Evolutionary conservation across 2,113 vertebrate species (phyloP).

Genomic region (Oreocharis arfaki): DNA sequence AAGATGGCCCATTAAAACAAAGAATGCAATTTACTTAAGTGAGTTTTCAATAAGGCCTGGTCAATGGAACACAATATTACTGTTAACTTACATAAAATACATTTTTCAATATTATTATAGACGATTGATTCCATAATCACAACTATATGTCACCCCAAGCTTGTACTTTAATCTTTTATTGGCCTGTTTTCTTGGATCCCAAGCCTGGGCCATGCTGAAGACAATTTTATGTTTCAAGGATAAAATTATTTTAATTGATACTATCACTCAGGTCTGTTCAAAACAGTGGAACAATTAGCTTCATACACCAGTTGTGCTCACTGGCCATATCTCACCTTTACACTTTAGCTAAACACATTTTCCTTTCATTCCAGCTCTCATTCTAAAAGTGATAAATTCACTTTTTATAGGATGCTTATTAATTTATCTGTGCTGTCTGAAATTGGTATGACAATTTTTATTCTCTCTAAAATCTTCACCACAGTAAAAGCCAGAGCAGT

Average conservation of each 20-base stretch:
- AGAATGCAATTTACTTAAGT: neutral
- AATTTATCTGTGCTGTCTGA: neutral
- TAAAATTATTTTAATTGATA: neutral
- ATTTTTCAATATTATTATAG: neutral
- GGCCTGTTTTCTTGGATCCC: neutral
- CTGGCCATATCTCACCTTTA: neutral
- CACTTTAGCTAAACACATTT: neutral
- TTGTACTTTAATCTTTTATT: neutral
- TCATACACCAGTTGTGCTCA: neutral
- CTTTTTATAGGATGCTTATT: neutral
- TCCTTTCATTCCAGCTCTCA: neutral
- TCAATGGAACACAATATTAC: neutral
- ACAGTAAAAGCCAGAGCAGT: neutral
- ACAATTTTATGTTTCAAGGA: neutral
- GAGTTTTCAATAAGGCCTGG: neutral
- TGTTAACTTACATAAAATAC: neutral
- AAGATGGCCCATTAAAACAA: neutral
- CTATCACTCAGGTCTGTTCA: neutral
- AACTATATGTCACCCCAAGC: neutral
- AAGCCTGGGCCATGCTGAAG: neutral
- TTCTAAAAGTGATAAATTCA: neutral
- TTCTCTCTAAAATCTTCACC: neutral
- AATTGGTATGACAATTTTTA: neutral
- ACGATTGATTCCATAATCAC: neutral
- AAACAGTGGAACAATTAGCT: neutral